These are phyloP conservation scores for Drosophila vallismaia DNA, from an alignment of 2,888 invertebrate species.

Conservation along the genomic window DNA sequence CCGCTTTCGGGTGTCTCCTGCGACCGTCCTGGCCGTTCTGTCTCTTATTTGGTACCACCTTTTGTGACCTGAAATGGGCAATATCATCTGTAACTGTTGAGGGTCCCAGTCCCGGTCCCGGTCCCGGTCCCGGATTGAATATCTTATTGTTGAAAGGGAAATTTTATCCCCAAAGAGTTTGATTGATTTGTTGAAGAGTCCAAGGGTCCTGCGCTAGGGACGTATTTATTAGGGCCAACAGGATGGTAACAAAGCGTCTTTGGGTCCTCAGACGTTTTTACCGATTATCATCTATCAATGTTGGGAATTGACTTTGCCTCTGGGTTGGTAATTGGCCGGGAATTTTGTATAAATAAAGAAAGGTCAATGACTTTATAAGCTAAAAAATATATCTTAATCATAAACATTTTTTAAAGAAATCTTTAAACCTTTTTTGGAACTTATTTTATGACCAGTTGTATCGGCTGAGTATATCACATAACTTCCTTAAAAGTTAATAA, in stretches of 20 bases:
- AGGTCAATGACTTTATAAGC: neutral
- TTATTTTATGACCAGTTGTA: too few species aligned
- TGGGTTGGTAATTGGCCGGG: slow-evolving; percentile 1
- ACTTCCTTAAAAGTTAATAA: too few species aligned
- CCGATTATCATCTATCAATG: slow-evolving; percentile 34
- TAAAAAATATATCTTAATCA: neutral
- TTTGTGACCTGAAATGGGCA: slow-evolving; percentile 41
- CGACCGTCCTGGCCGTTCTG: neutral
- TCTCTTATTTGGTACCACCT: slow-evolving; percentile 15
- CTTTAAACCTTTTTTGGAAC: too few species aligned
- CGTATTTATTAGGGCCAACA: slow-evolving; percentile 16
- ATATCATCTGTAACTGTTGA: slow-evolving; percentile 26
- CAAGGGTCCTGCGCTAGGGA: slow-evolving; percentile 1
- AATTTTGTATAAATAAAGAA: neutral
- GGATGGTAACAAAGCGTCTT: neutral
- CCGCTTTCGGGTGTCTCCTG: slow-evolving; percentile 11
- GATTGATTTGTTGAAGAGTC: slow-evolving; percentile 34
- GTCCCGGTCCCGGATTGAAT: slow-evolving; percentile 25
- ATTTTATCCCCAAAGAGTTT: slow-evolving; percentile 40
- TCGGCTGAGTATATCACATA: too few species aligned
- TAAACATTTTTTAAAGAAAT: too few species aligned
- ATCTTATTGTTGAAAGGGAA: slow-evolving; percentile 35
- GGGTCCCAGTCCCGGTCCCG: neutral
- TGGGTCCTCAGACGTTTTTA: neutral
- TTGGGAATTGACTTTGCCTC: slow-evolving; percentile 14